Evolutionary conservation across 2,797 vertebrate genomes (phyloP).

Genomic region (Acanthurus tractus): DNA sequence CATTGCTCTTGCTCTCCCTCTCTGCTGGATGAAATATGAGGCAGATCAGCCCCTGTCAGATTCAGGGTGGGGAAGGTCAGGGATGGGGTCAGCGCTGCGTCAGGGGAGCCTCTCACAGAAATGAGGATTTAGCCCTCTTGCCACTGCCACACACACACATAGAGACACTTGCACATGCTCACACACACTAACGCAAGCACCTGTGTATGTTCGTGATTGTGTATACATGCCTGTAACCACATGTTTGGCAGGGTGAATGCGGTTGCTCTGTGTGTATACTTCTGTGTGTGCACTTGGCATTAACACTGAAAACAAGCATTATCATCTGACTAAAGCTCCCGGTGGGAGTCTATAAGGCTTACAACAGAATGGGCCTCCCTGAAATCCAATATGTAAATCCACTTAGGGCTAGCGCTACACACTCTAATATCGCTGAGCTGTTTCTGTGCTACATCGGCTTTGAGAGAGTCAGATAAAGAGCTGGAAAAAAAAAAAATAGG

Average conservation of each 20-base stretch:
- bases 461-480: constrained; percentile 50
- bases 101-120: constrained; percentile 72
- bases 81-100: constrained; percentile 69
- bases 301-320: constrained; percentile 85
- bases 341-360: constrained; percentile 80
- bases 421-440: constrained; percentile 53
- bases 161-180: constrained; percentile 19
- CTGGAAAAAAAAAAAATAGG: constrained; percentile 14
- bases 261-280: constrained; percentile 47
- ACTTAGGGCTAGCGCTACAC: constrained; percentile 75
- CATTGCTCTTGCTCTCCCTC: constrained; percentile 13
- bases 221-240: constrained; percentile 59
- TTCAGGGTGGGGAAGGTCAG: constrained; percentile 76
- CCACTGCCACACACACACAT: constrained; percentile 35
- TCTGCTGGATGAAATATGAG: constrained; percentile 81
- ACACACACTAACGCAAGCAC: constrained; percentile 24
- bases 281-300: constrained; percentile 68
- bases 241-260: constrained; percentile 66
- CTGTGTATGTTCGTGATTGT: constrained; percentile 36
- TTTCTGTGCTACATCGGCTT: constrained; percentile 58
- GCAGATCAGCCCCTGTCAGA: constrained; percentile 76
- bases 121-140: constrained; percentile 74
- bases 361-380: constrained; percentile 72
- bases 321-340: constrained; percentile 83
- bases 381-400: constrained; percentile 89